Conservation (phyloP, 2,888 invertebrate genomes). For the Mallateleia sp. region DNA sequence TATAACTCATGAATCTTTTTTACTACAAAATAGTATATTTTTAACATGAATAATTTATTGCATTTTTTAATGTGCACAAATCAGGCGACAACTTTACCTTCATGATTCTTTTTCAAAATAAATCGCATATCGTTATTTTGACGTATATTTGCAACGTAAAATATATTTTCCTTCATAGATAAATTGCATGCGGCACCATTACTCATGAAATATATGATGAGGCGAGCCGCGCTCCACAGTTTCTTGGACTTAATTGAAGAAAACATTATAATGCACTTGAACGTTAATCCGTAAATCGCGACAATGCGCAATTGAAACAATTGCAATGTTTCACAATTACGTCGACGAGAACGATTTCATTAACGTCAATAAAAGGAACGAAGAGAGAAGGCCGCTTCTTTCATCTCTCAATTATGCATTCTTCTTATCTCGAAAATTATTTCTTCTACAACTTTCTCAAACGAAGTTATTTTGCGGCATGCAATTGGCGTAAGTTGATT, state of each 20-base stretch:
- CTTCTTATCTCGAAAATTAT: conserved; percentile 49
- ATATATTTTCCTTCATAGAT: conserved; percentile 51
- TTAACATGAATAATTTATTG: too few species aligned
- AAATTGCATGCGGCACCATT: conserved; percentile 43
- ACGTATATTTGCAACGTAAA: conserved; percentile 41
- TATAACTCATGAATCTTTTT: too few species aligned
- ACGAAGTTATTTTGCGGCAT: conserved; percentile 45
- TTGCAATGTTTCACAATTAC: conserved; percentile 46
- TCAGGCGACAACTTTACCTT: too few species aligned
- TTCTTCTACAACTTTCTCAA: conserved; percentile 36
- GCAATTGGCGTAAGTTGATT: conserved; percentile 63
- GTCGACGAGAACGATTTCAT: conserved; percentile 40
- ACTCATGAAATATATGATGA: conserved; percentile 42
- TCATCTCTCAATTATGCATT: conserved; percentile 51
- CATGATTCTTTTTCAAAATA: too few species aligned
- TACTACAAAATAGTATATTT: too few species aligned
- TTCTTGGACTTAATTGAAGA: conserved; percentile 57
- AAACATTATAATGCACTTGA: conserved; percentile 56
- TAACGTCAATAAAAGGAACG: conserved; percentile 29
- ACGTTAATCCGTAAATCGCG: conserved; percentile 39
- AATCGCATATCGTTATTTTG: conserved; percentile 35
- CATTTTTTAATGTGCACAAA: too few species aligned
- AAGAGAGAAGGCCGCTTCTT: conserved; percentile 10
- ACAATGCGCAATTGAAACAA: conserved; percentile 47
- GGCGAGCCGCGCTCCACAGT: not conserved